Evolutionary conservation across 2,797 vertebrate genomes (phyloP), one percentile per base, ranked within the genome.

Genomic region (Spinibarbus caldwelli): DNA sequence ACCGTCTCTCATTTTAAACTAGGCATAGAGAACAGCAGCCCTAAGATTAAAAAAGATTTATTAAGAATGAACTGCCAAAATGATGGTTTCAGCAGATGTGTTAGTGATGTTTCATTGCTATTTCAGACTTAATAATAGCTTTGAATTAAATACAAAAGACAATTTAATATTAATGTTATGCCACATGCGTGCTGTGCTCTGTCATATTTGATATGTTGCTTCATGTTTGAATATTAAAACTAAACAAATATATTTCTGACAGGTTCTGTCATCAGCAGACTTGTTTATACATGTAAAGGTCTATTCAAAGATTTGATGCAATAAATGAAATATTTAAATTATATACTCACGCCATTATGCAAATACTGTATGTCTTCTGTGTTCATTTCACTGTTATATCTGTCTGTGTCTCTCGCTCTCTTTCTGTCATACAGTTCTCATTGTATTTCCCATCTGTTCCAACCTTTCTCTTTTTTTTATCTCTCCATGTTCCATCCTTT

Each of bases 401-500:
- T 52, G 4, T 83, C 12, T 76, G 26, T 68, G 66, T 84, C 75
- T 85, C 41, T 81, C 31, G 38, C 36, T 85, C 14, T 85, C 41
- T 82, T 78, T 47, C 41, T 80, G 23, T 59, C 57, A 68, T 43
- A 57, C 41, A 66, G 43, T 62, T 88, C 68, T 90, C 83, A 85
- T 86, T 41, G 34, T 72, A 36, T 76, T 67, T 70, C 62, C 64
- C 79, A 78, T 82, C 57, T 38, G 80, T 70, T 66, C 66, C 62
- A 76, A 68, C 80, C 14, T 84, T 47, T 87, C 54, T 84, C 62
- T 87, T 68, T 78, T 78, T 34, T 91, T 92, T 93, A 92, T 90
- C 78, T 82, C 38, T 92, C 89, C 87, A 59, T 70, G 47, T 82
- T 45, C 29, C 89, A 90, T 91, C 88, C 88, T 82, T 90, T 64